Evolutionary conservation across 2,113 vertebrate species (phyloP), one percentile per base, ranked within the genome.

Genomic region (Erinaceus europaeus): DNA sequence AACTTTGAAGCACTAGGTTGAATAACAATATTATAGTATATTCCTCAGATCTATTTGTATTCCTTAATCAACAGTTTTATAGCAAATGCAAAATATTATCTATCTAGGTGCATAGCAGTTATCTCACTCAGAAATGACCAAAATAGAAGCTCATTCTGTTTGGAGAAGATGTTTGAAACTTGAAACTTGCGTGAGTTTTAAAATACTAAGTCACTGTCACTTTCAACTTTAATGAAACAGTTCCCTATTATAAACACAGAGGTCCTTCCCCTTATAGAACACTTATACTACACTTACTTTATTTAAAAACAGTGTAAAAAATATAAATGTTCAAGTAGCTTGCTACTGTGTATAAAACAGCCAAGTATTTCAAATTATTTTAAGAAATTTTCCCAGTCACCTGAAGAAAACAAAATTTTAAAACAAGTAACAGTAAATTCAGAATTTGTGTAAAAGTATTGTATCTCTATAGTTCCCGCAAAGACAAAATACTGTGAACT

Each of bases 291-390:
- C n/a, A n/a, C 67, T 84, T 46, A 61, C 29, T 10, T 38, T 67
- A 78, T 3, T 68, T 93, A 65, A 82, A 83, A 88, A 29, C 34
- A 72, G 32, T 81, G 10, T n/a, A 40, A 87, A 38, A 89, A 89
- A 62, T 80, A 90, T 91, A 10, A 48, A 86, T 27, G 17, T 71
- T 50, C 23, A 17, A 73, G 9, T 71, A 83, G 55, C 81, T 81
- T 89, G 25, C 40, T 80, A 53, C 13, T 67, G 68, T 34, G 52
- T 38, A 20, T 52, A 90, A 88, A 86, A 86, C 1, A 18, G 32
- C 62, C 90, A 78, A 40, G 72, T 75, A 69, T 61, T 86, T 75
- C 20, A 77, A 62, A 62, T 78, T 44, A 87, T 65, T 84, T 84
- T 27, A 64, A 62, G 4, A 78, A 91, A 80, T 61, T 40, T 74